A percentile compares a stretch with the other conserved stretches of the same genome.
Conservation (phyloP, 2,113 vertebrate genomes). For the Lynx canadensis region DNA sequence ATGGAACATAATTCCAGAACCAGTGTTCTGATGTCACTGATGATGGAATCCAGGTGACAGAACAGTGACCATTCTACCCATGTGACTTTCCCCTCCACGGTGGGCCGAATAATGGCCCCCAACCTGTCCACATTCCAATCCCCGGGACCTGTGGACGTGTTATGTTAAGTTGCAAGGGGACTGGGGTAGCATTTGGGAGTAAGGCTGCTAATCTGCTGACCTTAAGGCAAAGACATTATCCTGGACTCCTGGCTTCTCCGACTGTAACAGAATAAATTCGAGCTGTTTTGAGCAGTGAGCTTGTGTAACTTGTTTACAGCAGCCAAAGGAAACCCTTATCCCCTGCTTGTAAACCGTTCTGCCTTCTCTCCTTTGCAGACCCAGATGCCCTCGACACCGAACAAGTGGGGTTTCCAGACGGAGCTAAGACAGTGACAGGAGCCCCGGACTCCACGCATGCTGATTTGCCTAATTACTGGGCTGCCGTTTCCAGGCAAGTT, state of each 20-base stretch:
- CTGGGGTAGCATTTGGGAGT: not conserved
- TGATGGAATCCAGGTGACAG: not conserved
- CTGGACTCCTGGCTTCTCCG: not conserved
- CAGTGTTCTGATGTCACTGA: too few species aligned
- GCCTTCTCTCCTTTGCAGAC: too few species aligned
- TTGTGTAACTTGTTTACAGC: not conserved
- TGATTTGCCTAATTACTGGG: not conserved
- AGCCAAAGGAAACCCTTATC: not conserved
- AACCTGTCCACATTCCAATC: not conserved
- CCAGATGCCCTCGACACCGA: not conserved
- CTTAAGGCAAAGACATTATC: not conserved
- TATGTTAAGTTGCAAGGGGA: not conserved
- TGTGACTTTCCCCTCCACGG: too few species aligned
- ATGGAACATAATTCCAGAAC: not conserved
- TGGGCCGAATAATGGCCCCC: not conserved
- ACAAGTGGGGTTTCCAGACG: rapidly evolving
- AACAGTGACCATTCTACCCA: too few species aligned
- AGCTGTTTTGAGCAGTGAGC: not conserved
- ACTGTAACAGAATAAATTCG: too few species aligned
- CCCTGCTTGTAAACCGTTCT: not conserved
- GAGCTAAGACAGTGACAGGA: not conserved
- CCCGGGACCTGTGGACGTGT: not conserved
- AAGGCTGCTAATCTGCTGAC: not conserved
- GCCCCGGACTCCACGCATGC: not conserved
- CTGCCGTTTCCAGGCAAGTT: not conserved